Base-by-base conservation (phyloP, 2,888 invertebrate species). In the Leptinotarsa tumamoca region DNA sequence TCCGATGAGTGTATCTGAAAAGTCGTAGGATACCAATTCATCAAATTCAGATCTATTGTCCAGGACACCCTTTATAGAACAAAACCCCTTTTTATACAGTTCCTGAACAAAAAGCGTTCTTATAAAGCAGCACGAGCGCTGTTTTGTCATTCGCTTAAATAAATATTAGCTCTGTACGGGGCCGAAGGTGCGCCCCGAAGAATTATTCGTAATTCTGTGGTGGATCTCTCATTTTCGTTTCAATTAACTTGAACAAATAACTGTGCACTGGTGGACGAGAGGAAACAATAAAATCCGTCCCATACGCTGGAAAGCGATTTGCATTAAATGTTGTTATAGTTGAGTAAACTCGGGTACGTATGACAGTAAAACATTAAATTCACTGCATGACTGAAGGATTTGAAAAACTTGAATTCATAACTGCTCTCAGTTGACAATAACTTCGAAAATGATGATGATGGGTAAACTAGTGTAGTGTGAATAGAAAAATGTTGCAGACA, bases 171-270 rank as follows among this genome's bases (percentile, higher is more conserved):
- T 82, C 79, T 81, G 78, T 80, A 68, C 75, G 73, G 73, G 75
- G 3, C 68, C 71, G 74, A 75, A 75, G 73, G 73, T 76, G 71
- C 73, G 73, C 70, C 69, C 74, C 49, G 67, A 68, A 72, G 68
- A 70, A 78, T 77, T 75, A 74, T 81, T 82, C 78, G 79, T 80
- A 81, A 79, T 80, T 80, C 79, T 80, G 54, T 10, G 49, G 78
- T 73, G 78, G 76, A 78, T 78, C 79, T 81, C 80, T 78, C 82
- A 79, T 81, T 82, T 81, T 80, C 80, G 79, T 80, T 82, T 81
- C 83, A 82, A 83, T 83, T 82, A 83, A 78, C 82, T 79, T 81
- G 74, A 71, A 81, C 83, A 83, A 83, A 83, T 83, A 83, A 78
- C 69, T 56, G 27, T 61, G 21, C 71, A 67, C 73, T 75, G 76